These are phyloP conservation scores for Epinotia nisella DNA, from an alignment of 2,888 invertebrate genomes.

Conservation along the genomic window DNA sequence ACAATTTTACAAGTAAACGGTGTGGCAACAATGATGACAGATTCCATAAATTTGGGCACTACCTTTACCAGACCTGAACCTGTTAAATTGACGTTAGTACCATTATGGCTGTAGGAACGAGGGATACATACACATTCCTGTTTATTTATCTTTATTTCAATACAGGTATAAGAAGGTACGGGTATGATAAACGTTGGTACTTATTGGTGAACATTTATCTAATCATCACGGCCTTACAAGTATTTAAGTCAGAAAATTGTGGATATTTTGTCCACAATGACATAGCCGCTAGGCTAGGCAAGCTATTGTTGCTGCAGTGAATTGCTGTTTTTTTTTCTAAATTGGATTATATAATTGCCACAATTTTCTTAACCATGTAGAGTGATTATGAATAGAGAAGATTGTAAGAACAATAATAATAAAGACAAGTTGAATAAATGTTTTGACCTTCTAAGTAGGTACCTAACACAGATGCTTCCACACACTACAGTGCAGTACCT, in stretches of 20 bases:
- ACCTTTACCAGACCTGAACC: neutral
- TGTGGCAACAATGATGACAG: neutral
- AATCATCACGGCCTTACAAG: too few species aligned
- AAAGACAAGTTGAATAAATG: conserved; percentile 1
- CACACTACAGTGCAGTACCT: neutral
- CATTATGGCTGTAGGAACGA: neutral
- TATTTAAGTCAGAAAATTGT: too few species aligned
- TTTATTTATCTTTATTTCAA: neutral
- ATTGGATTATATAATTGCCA: neutral
- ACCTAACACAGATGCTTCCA: neutral
- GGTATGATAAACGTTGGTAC: too few species aligned
- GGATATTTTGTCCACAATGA: too few species aligned
- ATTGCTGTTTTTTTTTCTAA: too few species aligned
- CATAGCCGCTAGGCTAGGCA: too few species aligned
- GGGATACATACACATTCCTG: neutral
- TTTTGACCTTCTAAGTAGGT: neutral
- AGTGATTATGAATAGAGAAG: neutral
- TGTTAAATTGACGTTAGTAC: neutral
- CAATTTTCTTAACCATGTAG: neutral
- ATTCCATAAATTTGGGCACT: neutral
- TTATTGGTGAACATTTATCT: too few species aligned
- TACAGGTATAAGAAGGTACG: too few species aligned
- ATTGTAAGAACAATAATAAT: neutral
- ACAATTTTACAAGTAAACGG: neutral
- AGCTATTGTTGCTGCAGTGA: too few species aligned